These are phyloP conservation scores for Oxyura jamaicensis DNA, from an alignment of 2,113 vertebrate species.

Conservation along the genomic window DNA sequence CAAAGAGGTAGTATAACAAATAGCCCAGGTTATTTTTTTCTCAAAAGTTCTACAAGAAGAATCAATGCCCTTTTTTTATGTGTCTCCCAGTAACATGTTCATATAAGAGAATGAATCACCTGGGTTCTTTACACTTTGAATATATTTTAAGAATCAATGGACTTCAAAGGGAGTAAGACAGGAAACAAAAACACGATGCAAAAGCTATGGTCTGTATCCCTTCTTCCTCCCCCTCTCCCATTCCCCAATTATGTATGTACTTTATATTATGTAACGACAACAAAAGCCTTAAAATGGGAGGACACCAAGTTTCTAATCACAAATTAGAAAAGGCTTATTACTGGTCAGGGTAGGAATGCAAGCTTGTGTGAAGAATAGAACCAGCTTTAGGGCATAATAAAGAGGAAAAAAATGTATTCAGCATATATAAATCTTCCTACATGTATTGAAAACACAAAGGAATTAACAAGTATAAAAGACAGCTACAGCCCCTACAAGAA, in stretches of 20 bases:
- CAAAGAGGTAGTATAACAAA: background rate
- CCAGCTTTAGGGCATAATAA: background rate
- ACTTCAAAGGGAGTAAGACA: background rate
- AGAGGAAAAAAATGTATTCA: background rate
- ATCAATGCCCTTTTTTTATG: accelerated
- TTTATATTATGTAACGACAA: background rate
- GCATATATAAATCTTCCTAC: background rate
- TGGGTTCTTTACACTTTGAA: background rate
- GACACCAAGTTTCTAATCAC: background rate
- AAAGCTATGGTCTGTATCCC: background rate
- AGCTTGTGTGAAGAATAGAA: background rate
- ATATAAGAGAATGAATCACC: background rate
- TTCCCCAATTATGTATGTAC: background rate
- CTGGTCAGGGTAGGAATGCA: background rate
- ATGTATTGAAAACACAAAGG: background rate
- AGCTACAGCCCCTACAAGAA: background rate
- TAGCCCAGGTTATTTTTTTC: background rate
- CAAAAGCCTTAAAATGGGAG: background rate
- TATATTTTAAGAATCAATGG: background rate
- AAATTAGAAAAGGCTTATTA: background rate
- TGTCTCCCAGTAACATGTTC: background rate
- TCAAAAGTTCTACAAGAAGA: background rate
- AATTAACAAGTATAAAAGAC: background rate
- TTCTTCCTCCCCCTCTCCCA: background rate
- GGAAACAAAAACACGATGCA: background rate